Conservation (phyloP, 53 echinoderm and acorn worm species). For the Crossaster papposus region DNA sequence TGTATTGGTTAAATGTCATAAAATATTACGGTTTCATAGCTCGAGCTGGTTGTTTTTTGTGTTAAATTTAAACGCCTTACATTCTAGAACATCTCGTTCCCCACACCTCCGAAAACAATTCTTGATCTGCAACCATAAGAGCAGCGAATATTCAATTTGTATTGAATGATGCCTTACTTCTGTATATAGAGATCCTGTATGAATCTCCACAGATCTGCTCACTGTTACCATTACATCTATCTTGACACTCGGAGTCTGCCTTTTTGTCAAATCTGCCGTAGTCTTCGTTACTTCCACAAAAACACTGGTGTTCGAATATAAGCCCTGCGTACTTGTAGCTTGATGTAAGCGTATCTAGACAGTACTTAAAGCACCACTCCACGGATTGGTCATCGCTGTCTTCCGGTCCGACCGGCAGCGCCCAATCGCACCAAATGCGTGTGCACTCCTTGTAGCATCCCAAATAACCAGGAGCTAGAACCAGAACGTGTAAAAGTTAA, state of each 20-base stretch:
- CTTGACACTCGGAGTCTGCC: neutral
- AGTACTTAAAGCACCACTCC: constrained; percentile 3
- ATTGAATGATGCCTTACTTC: neutral
- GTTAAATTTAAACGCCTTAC: too few relatives aligned
- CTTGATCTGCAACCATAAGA: neutral
- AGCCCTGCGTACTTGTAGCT: neutral
- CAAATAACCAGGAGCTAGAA: neutral
- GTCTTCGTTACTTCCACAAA: constrained; percentile 8
- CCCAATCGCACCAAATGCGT: neutral
- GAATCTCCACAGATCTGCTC: neutral
- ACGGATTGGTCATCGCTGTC: neutral
- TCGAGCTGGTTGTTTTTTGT: too few relatives aligned
- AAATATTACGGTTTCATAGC: too few relatives aligned
- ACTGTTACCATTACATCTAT: neutral
- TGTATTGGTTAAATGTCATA: too few relatives aligned
- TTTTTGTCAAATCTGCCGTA: neutral
- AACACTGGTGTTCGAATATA: neutral
- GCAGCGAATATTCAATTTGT: neutral
- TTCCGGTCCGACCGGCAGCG: neutral
- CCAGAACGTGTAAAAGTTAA: neutral
- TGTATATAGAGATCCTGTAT: neutral
- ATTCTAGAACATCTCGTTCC: too few relatives aligned
- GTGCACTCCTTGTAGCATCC: neutral
- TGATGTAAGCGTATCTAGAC: neutral
- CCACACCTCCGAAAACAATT: neutral